Base-by-base conservation (phyloP, 2,113 vertebrate genomes). In the Zosterops pallidus region DNA sequence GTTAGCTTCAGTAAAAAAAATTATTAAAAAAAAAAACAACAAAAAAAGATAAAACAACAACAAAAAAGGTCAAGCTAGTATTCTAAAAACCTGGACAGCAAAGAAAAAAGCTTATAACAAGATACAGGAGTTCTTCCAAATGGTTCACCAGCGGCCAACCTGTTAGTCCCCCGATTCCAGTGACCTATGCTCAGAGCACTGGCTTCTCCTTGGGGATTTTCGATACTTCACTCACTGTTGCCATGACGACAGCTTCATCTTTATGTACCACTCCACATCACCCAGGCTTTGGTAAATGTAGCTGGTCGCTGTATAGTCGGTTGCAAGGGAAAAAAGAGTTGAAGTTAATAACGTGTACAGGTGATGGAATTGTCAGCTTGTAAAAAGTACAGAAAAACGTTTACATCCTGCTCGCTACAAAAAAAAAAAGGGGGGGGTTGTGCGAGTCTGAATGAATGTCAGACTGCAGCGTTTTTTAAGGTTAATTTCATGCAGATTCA, bases 221-320 rank as follows among this genome's bases (percentile, higher is more conserved):
- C 99, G 96, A 99, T 98, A 99, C 99, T 98, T 99, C 98, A 98
- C 98, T 99, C 99, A 99, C 98, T 99, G 99, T 99, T 99, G 99
- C 99, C 99, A 99, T 99, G 99, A 99, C 99, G 99, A 99, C 99
- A 99, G 99, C 99, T 99, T 99, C 99, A 99, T 99, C 99, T 99
- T 98, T 99, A 99, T 99, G 99, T 99, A 99, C 99, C 99, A 99
- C 99, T 99, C 99, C 99, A 99, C 99, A 99, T 99, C 99, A 99
- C 99, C 99, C 99, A 99, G 99, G 99, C 98, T 99, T 99, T 99
- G 99, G 99, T 99, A 99, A 99, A 99, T 99, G 99, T 99, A 99
- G 99, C 99, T 99, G 99, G 99, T 99, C 99, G 98, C 99, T 99
- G 99, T 98, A 98, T 97, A 99, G 99, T 99, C 99, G 99, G 99